Evolutionary conservation across 2,888 invertebrate genomes (phyloP), one percentile per base, ranked within the genome.

Genomic region (Arrhopalites spinosus): DNA sequence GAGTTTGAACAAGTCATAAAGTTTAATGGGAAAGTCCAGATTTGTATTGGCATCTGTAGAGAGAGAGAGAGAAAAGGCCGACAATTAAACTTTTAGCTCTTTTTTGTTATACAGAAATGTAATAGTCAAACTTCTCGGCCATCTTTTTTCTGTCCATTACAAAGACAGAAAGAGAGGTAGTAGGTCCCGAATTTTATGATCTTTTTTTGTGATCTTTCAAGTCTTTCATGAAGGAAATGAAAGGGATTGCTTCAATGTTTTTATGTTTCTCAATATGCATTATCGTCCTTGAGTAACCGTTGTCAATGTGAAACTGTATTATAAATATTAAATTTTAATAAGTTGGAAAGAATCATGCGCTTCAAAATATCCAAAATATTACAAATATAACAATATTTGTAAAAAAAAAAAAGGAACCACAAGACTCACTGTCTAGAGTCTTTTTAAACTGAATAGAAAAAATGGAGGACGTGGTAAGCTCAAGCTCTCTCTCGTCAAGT

Each of bases 291-390:
- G n/a, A n/a, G n/a, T n/a, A n/a, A n/a, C n/a, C n/a, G n/a, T 56
- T 56, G n/a, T 56, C 23, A 45, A 15, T 56, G 53, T 56, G 20
- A 13, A 8, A n/a, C 20, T 2, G 53, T 56, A 23, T 56, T n/a
- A n/a, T n/a, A n/a, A 56, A 56, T 20, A 56, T 56, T n/a, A 56
- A 56, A 7, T 56, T 56, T 70, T 70, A 70, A 70, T 56, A 27
- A 30, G 56, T n/a, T 70, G 70, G 56, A 30, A 70, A 68, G 56
- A 70, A 70, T 70, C 70, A 70, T 70, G 70, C 70, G 70, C 70
- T 30, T 53, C 70, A 17, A 70, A 53, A 25, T 15, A 27, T 13
- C n/a, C n/a, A n/a, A n/a, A n/a, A n/a, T n/a, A n/a, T n/a, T n/a
- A n/a, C n/a, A n/a, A n/a, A n/a, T n/a, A n/a, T n/a, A n/a, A n/a